Base-by-base conservation (phyloP, 2,888 invertebrate genomes). In the Steromphala cineraria region DNA sequence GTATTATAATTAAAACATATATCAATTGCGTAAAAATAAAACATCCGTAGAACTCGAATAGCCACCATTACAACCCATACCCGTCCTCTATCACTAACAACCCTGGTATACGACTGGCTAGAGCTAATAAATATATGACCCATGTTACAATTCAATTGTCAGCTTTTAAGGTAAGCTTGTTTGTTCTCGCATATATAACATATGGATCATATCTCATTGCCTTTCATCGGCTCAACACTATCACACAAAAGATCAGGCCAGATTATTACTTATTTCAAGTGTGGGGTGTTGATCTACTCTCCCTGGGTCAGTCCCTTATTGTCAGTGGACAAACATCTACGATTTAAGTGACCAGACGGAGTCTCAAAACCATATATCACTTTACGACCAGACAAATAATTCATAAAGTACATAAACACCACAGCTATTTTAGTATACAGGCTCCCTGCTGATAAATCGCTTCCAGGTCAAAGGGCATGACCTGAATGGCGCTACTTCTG, bases 351-450 rank as follows among this genome's bases (percentile, higher is more conserved):
- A 36, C 71, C 71, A 71, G 31, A 71, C 40, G 31, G 28, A 5
- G 28, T 19, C 28, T 71, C 71, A 31, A 40, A 40, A 31, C 31
- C 71, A 71, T 71, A 71, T 71, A 71, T 71, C 71, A 71, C 36
- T 36, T 71, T 28, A 28, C 28, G 71, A 31, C 19, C 71, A 21
- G 71, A 71, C 71, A 71, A 71, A 71, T 71, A 71, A 71, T 71
- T 71, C 71, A 31, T 71, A 71, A 71, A 71, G 71, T 71, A 71
- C 71, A 71, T 71, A 71, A 71, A 71, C 71, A 71, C 71, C 71
- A 19, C 28, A 13, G 40, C 36, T 19, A 71, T n/a, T 71, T 36
- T 36, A 71, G 19, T 71, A 36, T 19, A 8, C 13, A 71, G 71
- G 36, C 71, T 24, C 31, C 71, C 71, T 19, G 71, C n/a, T 71